phyloP scores from a whole-genome alignment of 2,797 vertebrate species.

The Acanthornis magna region DNA sequence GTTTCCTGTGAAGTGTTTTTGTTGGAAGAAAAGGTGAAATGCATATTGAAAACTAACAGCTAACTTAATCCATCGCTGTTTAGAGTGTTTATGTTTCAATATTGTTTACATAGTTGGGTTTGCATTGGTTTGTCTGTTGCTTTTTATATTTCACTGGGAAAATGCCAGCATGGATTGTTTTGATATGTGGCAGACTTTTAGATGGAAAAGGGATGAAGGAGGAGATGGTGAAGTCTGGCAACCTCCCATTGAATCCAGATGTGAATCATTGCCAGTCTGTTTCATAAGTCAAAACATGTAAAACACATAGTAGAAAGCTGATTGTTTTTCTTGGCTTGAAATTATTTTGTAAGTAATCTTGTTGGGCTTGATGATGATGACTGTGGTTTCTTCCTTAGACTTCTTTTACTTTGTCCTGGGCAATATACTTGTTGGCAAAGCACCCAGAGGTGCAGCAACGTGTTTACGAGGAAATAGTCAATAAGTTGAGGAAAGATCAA shows the following conservation, averaged over 20 bases:
- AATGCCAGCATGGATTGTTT: neutral
- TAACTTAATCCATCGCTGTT: neutral
- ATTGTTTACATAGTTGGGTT: neutral
- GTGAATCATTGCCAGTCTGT: neutral
- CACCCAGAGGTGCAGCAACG: constrained; percentile 82
- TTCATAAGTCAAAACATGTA: neutral
- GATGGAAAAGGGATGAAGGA: neutral
- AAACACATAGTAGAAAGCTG: neutral
- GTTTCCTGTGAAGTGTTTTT: neutral
- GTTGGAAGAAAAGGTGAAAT: neutral
- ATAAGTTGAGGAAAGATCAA: constrained; percentile 75
- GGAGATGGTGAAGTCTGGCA: neutral
- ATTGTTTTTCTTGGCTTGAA: neutral
- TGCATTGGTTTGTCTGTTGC: neutral
- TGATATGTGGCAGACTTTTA: neutral
- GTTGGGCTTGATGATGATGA: neutral
- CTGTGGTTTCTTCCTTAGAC: constrained; percentile 75
- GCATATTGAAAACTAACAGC: neutral
- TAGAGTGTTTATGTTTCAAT: neutral
- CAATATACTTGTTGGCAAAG: constrained; percentile 85
- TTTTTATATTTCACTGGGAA: constrained; percentile 8
- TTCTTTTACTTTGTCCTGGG: constrained; percentile 92
- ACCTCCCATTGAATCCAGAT: neutral
- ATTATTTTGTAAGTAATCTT: neutral
- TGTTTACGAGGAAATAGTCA: constrained; percentile 81